A percentile compares a stretch with the other conserved stretches of the same genome.
Evolutionary conservation across 2,797 vertebrate genomes (phyloP).

Genomic region (Typhlichthys subterraneus): DNA sequence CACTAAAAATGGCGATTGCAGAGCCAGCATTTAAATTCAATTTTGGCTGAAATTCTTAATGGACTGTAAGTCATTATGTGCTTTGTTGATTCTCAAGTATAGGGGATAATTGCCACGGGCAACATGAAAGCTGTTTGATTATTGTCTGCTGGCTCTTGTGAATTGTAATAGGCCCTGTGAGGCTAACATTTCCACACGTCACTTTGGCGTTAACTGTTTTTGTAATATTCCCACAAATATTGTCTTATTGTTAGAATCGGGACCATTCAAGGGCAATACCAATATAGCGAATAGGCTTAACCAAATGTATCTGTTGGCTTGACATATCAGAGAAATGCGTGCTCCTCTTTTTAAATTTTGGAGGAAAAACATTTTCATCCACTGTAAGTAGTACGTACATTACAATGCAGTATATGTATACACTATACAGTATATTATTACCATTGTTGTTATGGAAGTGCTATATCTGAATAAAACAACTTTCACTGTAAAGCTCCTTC

Average conservation of each 20-base stretch:
- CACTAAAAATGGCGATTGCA: slow-evolving; percentile 69
- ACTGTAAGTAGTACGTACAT: too few species aligned
- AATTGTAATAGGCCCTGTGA: slow-evolving; percentile 89
- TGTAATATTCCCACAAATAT: slow-evolving; percentile 8
- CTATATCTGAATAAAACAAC: slow-evolving; percentile 68
- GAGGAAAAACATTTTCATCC: too few species aligned
- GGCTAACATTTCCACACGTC: slow-evolving; percentile 82
- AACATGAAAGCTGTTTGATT: slow-evolving; percentile 89
- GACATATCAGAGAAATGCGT: slow-evolving; percentile 15
- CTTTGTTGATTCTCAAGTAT: slow-evolving; percentile 96
- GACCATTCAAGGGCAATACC: slow-evolving; percentile 26
- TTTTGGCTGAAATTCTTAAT: slow-evolving; percentile 87
- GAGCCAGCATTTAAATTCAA: slow-evolving; percentile 83
- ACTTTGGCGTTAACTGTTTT: slow-evolving; percentile 79
- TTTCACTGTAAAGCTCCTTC: slow-evolving; percentile 60
- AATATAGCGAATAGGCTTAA: slow-evolving; percentile 11
- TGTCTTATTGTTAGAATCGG: slow-evolving; percentile 10
- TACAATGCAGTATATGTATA: too few species aligned
- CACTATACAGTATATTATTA: too few species aligned
- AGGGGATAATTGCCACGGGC: slow-evolving; percentile 89
- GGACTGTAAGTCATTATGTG: slow-evolving; percentile 89
- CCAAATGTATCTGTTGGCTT: slow-evolving; percentile 24
- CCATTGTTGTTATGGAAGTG: slow-evolving; percentile 55
- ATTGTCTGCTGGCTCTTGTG: slow-evolving; percentile 87
- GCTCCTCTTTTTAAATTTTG: too few species aligned